phyloP scores from a whole-genome alignment of 1,140 invertebrate genomes.

The Drosophila ogumai region DNA sequence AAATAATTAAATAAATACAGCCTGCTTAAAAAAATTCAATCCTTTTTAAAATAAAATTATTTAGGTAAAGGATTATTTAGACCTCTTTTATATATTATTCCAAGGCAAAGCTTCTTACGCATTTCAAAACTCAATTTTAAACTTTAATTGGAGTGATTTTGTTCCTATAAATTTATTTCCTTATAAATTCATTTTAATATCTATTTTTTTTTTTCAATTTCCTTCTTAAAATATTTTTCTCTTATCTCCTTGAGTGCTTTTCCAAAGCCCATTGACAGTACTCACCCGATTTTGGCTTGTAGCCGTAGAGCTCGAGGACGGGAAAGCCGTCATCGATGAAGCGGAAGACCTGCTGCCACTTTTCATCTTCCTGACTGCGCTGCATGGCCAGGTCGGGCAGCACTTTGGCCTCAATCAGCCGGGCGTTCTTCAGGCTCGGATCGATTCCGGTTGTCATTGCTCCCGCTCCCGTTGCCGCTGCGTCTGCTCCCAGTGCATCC shows the following conservation, averaged over 20 bases:
- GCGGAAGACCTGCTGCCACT: constrained; percentile 80
- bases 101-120: neutral
- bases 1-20: neutral
- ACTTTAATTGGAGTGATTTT: neutral
- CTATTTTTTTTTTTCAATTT: neutral
- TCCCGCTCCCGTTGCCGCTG: constrained; percentile 13
- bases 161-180: neutral
- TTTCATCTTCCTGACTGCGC: constrained; percentile 76
- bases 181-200: neutral
- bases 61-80: neutral
- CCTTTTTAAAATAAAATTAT: neutral
- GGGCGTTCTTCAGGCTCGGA: constrained; percentile 76
- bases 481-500: constrained; percentile 25
- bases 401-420: constrained; percentile 80
- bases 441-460: constrained; percentile 67
- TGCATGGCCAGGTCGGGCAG: constrained; percentile 76
- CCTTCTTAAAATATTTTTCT: neutral
- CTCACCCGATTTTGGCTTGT: constrained; percentile 77
- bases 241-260: neutral
- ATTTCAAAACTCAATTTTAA: neutral
- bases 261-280: constrained; percentile 6
- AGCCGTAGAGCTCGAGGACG: constrained; percentile 79
- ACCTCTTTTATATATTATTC: neutral
- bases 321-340: constrained; percentile 83
- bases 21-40: neutral